Conservation (phyloP, 2,113 vertebrate species). For the Coturnix japonica region DNA sequence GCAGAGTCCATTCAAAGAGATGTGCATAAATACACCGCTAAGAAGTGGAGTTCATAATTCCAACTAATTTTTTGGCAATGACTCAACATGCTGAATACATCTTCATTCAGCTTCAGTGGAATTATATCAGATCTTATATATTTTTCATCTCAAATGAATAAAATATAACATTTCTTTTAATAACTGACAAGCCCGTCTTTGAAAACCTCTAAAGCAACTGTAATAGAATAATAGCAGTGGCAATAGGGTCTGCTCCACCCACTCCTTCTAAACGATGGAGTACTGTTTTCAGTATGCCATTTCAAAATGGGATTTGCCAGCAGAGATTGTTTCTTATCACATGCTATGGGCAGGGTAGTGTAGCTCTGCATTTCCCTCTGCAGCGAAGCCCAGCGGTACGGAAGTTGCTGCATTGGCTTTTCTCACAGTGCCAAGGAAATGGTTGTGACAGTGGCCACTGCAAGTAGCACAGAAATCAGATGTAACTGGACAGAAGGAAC, state of each 20-base stretch:
- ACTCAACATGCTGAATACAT: not conserved
- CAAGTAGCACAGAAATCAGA: not conserved
- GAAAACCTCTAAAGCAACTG: slow-evolving; percentile 49
- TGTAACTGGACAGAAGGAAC: slow-evolving; percentile 5
- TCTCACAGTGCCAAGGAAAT: not conserved
- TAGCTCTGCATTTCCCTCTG: slow-evolving; percentile 12
- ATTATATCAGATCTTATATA: not conserved
- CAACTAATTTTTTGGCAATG: not conserved
- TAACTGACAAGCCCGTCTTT: slow-evolving; percentile 39
- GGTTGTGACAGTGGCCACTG: slow-evolving; percentile 45
- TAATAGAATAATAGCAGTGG: slow-evolving; percentile 22
- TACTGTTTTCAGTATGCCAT: not conserved
- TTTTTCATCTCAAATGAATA: slow-evolving; percentile 55
- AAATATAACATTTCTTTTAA: slow-evolving; percentile 49
- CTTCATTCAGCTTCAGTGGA: not conserved
- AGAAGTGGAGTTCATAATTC: not conserved
- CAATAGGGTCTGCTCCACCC: slow-evolving; percentile 28
- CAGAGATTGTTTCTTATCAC: not conserved
- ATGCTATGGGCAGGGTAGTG: not conserved
- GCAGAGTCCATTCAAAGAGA: not conserved
- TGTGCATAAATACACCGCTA: not conserved
- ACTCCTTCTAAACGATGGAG: slow-evolving; percentile 56
- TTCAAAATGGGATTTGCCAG: slow-evolving; percentile 20
- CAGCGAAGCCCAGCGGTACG: not conserved
- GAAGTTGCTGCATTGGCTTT: not conserved